Evolutionary conservation across 2,113 vertebrate genomes (phyloP).

Genomic region (Chloebia gouldiae): DNA sequence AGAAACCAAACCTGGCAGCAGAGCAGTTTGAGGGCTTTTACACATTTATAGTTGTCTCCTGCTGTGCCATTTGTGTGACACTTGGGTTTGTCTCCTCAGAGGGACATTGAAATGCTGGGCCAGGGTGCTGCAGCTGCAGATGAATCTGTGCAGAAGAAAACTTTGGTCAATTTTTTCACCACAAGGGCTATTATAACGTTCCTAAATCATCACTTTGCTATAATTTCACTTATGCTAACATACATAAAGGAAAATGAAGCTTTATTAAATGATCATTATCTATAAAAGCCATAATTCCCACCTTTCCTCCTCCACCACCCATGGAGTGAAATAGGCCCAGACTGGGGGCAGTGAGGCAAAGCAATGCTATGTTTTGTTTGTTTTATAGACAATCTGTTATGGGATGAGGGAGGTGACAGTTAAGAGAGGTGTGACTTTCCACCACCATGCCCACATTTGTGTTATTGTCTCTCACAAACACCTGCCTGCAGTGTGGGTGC

Average conservation of each 20-base stretch:
- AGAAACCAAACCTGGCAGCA: neutral
- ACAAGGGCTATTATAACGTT: neutral
- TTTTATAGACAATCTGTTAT: neutral
- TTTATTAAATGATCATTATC: neutral
- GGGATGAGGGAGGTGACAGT: neutral
- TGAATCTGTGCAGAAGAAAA: neutral
- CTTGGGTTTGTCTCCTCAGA: neutral
- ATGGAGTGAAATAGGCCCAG: fast-evolving
- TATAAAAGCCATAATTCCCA: neutral
- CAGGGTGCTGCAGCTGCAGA: neutral
- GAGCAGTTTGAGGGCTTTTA: neutral
- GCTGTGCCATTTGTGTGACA: neutral
- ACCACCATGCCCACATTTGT: fast-evolving
- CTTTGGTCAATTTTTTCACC: neutral
- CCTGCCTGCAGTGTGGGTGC: neutral
- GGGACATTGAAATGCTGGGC: neutral
- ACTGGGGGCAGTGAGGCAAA: neutral
- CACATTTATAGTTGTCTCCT: neutral
- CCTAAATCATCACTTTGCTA: neutral
- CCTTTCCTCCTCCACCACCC: neutral
- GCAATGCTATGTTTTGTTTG: fast-evolving
- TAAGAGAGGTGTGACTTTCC: neutral
- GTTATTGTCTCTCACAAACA: neutral
- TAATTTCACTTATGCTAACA: neutral
- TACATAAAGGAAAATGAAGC: neutral